Evolutionary conservation across 2,113 vertebrate genomes (phyloP), one percentile per base, ranked within the genome.

Genomic region (Anhinga anhinga): DNA sequence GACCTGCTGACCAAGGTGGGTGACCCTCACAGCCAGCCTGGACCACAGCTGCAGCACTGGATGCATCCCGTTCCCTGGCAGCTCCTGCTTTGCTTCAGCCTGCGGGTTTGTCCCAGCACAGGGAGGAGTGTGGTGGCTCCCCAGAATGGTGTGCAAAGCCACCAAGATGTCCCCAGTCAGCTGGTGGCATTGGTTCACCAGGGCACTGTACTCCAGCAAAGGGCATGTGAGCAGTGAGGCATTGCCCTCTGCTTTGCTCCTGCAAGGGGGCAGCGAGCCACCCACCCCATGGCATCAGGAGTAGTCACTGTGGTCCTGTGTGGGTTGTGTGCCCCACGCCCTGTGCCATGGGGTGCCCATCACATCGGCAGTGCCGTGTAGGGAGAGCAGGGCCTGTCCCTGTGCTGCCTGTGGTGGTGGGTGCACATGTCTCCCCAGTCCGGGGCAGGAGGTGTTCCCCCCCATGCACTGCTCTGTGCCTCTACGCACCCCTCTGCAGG

Each of bases 1-100:
- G 92, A 97, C 62, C 98, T 99, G 80, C 97, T 99, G 86, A 94
- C 94, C 58, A 98, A 98, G 98, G 99, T 99, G 95, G n/a, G 98
- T 65, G 40, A 56, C 16, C 5, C 36, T 32, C 12, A 3, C 26
- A 50, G 47, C n/a, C 53, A 71, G 38, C 56, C 42, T 4, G 3
- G 38, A 34, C 47, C 26, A 11, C 26, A 40, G 40, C 78, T 87
- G 16, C 47, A 74, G 65, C 52, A 21, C 56, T n/a, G 27, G 26
- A 9, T 27, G 49, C 36, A 8, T 49, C 30, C 44, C 6, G 4
- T 55, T 13, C 32, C 30, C 52, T n/a, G 34, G 44, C 23, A 86
- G 36, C 1, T 1, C 40, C 52, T 17, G 61, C 59, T 44, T 8
- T 26, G 21, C 42, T 86, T 34, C 13, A 36, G 36, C 9, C 14